Evolutionary conservation across 2,797 vertebrate genomes (phyloP).

Genomic region (Rhinogobio ventralis): DNA sequence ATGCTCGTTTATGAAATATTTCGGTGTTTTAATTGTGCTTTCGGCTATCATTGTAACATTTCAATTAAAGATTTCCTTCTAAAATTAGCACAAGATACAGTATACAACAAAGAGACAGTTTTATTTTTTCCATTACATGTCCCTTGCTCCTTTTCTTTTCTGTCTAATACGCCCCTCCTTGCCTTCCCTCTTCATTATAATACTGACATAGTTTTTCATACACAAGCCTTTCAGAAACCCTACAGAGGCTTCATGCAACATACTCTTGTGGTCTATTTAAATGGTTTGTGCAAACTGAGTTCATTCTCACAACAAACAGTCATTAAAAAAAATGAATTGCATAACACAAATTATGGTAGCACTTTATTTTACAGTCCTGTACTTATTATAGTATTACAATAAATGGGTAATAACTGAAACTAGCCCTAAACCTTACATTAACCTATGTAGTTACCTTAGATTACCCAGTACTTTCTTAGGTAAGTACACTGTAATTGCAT

Average conservation of each 20-base stretch:
- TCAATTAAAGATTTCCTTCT: neutral
- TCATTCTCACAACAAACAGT: neutral
- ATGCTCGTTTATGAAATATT: neutral
- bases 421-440: neutral
- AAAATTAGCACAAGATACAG: neutral
- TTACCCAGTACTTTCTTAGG: neutral
- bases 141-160: conserved; percentile 2
- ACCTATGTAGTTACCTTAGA: too few species aligned
- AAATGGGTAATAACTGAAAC: too few species aligned
- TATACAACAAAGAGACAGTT: neutral
- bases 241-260: neutral
- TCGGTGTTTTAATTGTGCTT: neutral
- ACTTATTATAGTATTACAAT: too few species aligned
- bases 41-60: neutral
- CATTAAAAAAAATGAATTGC: neutral
- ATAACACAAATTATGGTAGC: neutral
- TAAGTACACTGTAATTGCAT: neutral
- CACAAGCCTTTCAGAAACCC: neutral
- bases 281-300: neutral
- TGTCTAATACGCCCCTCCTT: neutral
- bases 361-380: neutral
- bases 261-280: neutral
- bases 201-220: conserved; percentile 38
- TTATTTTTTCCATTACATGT: neutral
- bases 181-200: conserved; percentile 14